These are phyloP conservation scores for Drosophila tanythrix DNA, from an alignment of 2,888 invertebrate genomes.

Conservation along the genomic window DNA sequence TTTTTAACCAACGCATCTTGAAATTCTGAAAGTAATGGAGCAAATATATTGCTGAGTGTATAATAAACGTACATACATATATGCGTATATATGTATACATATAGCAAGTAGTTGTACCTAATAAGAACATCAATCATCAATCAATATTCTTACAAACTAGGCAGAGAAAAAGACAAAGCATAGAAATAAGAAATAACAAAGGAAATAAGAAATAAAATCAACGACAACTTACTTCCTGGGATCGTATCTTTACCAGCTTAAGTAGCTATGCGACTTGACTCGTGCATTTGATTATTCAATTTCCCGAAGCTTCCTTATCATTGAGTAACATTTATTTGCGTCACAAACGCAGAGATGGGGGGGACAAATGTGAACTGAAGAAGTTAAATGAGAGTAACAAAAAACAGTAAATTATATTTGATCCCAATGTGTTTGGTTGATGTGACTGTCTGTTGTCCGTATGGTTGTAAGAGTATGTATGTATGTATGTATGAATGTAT, in stretches of 20 bases:
- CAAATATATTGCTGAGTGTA: neutral
- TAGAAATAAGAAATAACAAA: neutral
- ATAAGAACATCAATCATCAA: slow-evolving; percentile 2
- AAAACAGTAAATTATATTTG: slow-evolving; percentile 47
- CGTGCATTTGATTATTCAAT: slow-evolving; percentile 7
- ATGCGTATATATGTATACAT: neutral
- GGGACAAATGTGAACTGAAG: slow-evolving; percentile 17
- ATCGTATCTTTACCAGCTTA: neutral
- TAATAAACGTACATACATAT: neutral
- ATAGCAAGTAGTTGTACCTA: neutral
- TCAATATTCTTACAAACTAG: neutral
- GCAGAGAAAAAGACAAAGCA: neutral
- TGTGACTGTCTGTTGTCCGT: neutral
- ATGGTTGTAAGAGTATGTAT: neutral
- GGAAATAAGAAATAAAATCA: slow-evolving; percentile 1
- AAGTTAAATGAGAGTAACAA: slow-evolving; percentile 40
- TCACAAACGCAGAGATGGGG: slow-evolving; percentile 8
- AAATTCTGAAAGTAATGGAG: neutral
- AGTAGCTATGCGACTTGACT: neutral
- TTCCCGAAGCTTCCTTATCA: slow-evolving; percentile 7
- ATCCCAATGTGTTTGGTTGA: slow-evolving; percentile 29
- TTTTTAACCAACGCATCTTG: neutral
- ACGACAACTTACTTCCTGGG: neutral
- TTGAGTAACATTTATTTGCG: slow-evolving; percentile 39
- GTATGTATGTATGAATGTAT: neutral